Percentiles rank a stretch among this genome's conserved stretches.
Evolutionary conservation across 2,888 invertebrate species (phyloP).

Genomic region (Limenitis camilla): DNA sequence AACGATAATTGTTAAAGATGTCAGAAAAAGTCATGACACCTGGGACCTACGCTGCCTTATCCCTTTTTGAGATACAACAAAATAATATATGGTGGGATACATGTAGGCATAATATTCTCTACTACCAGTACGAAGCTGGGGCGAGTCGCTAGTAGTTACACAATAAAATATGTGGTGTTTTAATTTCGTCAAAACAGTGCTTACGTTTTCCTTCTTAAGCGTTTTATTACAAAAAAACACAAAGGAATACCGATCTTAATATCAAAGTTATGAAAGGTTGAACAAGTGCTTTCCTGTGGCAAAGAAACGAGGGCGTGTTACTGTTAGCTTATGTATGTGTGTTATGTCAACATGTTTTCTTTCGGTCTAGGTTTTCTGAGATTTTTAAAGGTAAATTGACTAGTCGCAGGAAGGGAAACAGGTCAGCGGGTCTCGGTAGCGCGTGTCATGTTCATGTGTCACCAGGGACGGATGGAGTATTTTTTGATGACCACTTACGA

Average conservation of each 20-base stretch:
- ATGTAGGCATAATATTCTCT: no score
- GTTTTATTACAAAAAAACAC: constrained; percentile 13
- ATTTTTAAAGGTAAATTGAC: constrained; percentile 71
- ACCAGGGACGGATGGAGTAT: constrained; percentile 45
- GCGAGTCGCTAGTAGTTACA: no score
- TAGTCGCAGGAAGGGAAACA: constrained; percentile 64
- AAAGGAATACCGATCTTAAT: constrained; percentile 49
- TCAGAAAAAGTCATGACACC: no score
- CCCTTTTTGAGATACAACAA: no score
- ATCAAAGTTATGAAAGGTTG: constrained; percentile 48
- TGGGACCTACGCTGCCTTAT: no score
- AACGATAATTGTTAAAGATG: no score
- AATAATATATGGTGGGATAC: no score
- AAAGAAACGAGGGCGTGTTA: constrained; percentile 55
- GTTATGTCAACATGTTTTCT: constrained; percentile 70
- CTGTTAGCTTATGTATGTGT: constrained; percentile 59
- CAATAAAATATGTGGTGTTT: constrained; percentile 31
- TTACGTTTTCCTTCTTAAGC: constrained; percentile 1
- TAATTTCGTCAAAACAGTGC: constrained; percentile 62
- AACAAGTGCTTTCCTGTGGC: constrained; percentile 45
- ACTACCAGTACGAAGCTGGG: no score
- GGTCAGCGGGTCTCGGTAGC: constrained; percentile 65
- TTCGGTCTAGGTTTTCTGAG: constrained; percentile 57
- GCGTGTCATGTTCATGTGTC: constrained; percentile 69
- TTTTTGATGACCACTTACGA: not conserved